Conservation (phyloP, 2,113 vertebrate genomes). For the Cromileptes altivelis region DNA sequence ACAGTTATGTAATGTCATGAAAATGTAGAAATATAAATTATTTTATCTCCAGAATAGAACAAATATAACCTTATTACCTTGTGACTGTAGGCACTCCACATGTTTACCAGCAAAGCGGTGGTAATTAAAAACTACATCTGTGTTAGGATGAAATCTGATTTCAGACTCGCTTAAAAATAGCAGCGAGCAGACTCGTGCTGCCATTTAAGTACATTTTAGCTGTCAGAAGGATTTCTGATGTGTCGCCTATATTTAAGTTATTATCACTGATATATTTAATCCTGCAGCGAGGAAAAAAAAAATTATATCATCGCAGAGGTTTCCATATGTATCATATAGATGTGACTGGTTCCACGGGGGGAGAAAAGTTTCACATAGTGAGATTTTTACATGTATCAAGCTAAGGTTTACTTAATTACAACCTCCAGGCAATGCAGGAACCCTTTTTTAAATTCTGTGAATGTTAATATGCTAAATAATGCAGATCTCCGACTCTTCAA, state of each 20-base stretch:
- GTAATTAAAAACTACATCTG: conserved; percentile 83
- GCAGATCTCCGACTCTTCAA: conserved; percentile 99
- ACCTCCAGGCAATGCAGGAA: conserved; percentile 98
- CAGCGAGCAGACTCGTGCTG: conserved; percentile 57
- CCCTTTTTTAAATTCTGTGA: conserved; percentile 99
- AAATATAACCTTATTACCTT: conserved; percentile 65
- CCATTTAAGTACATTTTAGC: conserved; percentile 84
- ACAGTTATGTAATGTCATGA: conserved; percentile 53
- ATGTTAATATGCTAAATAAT: conserved; percentile 99
- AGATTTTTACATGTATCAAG: conserved; percentile 99
- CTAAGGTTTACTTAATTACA: conserved; percentile 99
- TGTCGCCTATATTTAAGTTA: conserved; percentile 94
- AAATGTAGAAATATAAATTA: conserved; percentile 51
- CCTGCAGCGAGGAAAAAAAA: conserved; percentile 89
- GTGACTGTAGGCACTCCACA: conserved; percentile 72
- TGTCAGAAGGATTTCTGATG: conserved; percentile 90
- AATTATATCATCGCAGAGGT: conserved; percentile 93
- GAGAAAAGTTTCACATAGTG: conserved; percentile 93
- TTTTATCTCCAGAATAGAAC: conserved; percentile 46
- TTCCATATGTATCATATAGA: conserved; percentile 98
- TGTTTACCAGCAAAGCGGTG: conserved; percentile 70
- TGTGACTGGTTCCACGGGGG: conserved; percentile 88
- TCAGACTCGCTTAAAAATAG: conserved; percentile 67
- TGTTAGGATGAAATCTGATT: conserved; percentile 78
- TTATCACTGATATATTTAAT: conserved; percentile 99